phyloP scores from a whole-genome alignment of 2,797 vertebrate species.

The Helostoma temminkii region DNA sequence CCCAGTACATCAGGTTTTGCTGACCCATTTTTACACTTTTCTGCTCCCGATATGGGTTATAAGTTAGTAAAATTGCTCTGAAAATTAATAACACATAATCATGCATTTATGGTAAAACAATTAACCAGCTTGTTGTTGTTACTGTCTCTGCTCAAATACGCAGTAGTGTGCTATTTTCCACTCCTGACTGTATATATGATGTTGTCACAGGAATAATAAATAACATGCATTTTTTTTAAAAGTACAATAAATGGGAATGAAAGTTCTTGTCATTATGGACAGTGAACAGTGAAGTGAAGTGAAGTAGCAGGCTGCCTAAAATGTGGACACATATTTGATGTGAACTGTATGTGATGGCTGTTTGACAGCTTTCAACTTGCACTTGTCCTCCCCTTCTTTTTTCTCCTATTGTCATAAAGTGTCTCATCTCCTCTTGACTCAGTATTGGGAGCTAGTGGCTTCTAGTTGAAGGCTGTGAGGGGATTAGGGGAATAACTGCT shows the following conservation, averaged over 20 bases:
- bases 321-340: conserved; percentile 42
- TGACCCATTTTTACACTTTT: conserved; percentile 74
- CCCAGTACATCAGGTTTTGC: conserved; percentile 58
- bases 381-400: conserved; percentile 25
- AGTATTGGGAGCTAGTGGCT: conserved; percentile 56
- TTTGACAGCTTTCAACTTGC: conserved; percentile 70
- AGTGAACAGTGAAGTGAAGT: not conserved
- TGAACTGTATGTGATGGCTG: conserved; percentile 56
- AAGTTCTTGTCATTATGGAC: not conserved
- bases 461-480: conserved; percentile 68
- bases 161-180: conserved; percentile 7
- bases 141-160: conserved; percentile 26
- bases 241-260: too few relatives aligned
- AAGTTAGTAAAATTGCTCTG: conserved; percentile 66
- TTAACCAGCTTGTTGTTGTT: conserved; percentile 69
- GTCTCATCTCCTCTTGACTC: conserved; percentile 66
- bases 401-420: conserved; percentile 71
- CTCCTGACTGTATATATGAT: conserved; percentile 1
- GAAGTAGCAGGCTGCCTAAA: not conserved
- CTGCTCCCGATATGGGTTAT: conserved; percentile 59
- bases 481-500: conserved; percentile 79
- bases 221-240: too few relatives aligned
- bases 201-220: not conserved
- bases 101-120: conserved; percentile 74
- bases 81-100: conserved; percentile 75